Base-by-base conservation (phyloP, 2,113 vertebrate species). In the Alethe diademata region DNA sequence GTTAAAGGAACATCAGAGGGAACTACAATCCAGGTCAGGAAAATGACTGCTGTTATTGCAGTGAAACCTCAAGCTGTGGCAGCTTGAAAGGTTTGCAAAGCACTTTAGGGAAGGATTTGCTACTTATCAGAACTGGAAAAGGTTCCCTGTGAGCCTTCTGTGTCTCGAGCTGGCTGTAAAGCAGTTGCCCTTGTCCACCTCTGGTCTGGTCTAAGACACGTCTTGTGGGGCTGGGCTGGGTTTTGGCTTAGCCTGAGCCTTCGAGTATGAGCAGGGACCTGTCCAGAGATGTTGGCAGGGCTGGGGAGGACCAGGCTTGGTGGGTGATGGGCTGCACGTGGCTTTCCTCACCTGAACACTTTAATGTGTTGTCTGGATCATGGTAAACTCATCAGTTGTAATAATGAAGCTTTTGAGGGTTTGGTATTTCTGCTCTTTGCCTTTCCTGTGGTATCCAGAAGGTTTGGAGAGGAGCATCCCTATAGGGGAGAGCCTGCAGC, bases 141-240 rank as follows among this genome's bases (percentile, higher is more conserved):
- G n/a, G 18, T 2, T 43, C 35, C 7, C 38, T 1, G 9, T 6
- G 24, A 61, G 19, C n/a, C 66, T 78, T 73, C 26, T 45, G 61
- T 38, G 53, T 38, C 36, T 65, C 2, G 2, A 73, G 42, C 8
- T 80, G 54, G n/a, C 45, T 42, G 50, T 61, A 40, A 60, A 86
- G 50, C n/a, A 4, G 3, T 22, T 62, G 53, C 8, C 38, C 62
- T 60, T 0, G 0, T 43, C 2, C 0, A 1, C 9, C 48, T n/a
- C n/a, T 66, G 31, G 14, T 22, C 25, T 5, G 2, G 65, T 84
- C 23, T 33, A 13, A 35, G 61, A 6, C 11, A 7, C 0, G 0
- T 38, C 17, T 23, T 13, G 5, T 53, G 81, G 9, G 6, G 11
- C 14, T 88, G 33, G 28, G 16, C 5, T 66, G 50, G 26, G 31